A percentile compares a stretch with the other conserved stretches of the same genome.
These are phyloP conservation scores for Emydoidea blandingii DNA, from an alignment of 2,797 vertebrate species.

Conservation along the genomic window DNA sequence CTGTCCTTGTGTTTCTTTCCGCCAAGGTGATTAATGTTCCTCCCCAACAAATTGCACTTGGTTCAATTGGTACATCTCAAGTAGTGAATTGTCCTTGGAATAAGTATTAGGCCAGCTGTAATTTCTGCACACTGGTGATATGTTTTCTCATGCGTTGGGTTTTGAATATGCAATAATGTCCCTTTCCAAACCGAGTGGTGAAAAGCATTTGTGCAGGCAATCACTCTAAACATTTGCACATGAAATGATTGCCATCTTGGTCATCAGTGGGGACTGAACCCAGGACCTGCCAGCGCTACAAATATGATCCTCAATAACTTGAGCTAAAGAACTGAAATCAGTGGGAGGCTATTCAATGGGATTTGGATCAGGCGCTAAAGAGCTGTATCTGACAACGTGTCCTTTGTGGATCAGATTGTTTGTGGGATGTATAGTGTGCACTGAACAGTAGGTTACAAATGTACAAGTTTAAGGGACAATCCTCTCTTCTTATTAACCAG, in stretches of 20 bases:
- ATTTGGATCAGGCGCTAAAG: rapidly evolving
- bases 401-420: background rate
- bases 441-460: background rate
- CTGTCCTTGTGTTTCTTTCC: rapidly evolving
- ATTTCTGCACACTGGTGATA: background rate
- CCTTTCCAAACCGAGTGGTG: too few relatives aligned
- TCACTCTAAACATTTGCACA: rapidly evolving
- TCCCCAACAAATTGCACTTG: rapidly evolving
- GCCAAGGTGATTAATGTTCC: rapidly evolving
- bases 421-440: background rate
- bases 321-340: background rate
- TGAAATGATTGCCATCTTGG: background rate
- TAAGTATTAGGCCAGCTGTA: rapidly evolving
- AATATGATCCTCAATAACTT: background rate
- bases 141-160: background rate
- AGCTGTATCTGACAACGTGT: background rate
- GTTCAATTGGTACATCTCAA: rapidly evolving
- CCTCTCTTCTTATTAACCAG: background rate
- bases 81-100: background rate
- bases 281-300: background rate
- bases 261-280: rapidly evolving
- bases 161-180: background rate
- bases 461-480: background rate
- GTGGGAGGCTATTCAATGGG: background rate
- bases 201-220: background rate